phyloP scores from a whole-genome alignment of 2,888 invertebrate species.

The Phorcus lineatus region DNA sequence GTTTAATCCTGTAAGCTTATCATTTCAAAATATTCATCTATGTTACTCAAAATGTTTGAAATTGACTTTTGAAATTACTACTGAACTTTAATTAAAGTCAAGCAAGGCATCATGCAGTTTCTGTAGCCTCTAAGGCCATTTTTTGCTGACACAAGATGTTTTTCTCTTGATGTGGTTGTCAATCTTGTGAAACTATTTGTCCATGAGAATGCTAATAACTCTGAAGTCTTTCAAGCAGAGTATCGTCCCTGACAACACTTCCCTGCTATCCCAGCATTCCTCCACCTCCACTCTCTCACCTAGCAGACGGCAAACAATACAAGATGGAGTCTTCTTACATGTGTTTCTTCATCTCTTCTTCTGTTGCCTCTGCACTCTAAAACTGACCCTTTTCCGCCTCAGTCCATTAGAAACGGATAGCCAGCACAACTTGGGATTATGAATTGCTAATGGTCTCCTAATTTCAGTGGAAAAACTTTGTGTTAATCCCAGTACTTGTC shows the following conservation, averaged over 20 bases:
- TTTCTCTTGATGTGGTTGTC: too few relatives aligned
- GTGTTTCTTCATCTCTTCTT: not conserved
- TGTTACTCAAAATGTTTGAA: too few relatives aligned
- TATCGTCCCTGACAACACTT: not conserved
- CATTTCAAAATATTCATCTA: too few relatives aligned
- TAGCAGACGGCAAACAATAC: not conserved
- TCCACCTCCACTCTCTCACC: not conserved
- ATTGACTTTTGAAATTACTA: too few relatives aligned
- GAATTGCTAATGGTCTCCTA: not conserved
- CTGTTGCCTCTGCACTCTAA: not conserved
- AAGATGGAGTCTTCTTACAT: too few relatives aligned
- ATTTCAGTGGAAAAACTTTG: not conserved
- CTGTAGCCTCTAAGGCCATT: too few relatives aligned
- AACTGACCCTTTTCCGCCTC: not conserved
- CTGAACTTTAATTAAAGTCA: too few relatives aligned
- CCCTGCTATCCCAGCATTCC: not conserved
- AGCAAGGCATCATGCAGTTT: too few relatives aligned
- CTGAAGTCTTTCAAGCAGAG: not conserved
- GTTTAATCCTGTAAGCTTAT: too few relatives aligned
- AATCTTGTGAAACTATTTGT: too few relatives aligned
- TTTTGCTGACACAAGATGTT: too few relatives aligned
- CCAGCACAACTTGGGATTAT: not conserved
- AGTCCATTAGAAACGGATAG: slow-evolving; percentile 4
- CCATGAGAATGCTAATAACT: too few relatives aligned
- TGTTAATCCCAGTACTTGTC: not conserved